phyloP scores from a whole-genome alignment of 37 sponge, comb jelly and placozoan species.

The Halisarca cf. caerulea region DNA sequence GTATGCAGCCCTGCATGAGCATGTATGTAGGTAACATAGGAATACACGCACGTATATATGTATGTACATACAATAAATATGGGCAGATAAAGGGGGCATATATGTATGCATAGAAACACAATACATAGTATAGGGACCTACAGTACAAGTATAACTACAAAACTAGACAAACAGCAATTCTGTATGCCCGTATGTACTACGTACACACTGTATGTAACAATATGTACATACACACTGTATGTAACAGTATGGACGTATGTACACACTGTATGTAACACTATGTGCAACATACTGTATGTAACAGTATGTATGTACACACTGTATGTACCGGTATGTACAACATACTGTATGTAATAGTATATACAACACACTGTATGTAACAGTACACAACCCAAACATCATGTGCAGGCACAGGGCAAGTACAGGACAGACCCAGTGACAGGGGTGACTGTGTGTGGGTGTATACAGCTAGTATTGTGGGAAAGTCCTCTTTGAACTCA shows the following conservation, averaged over 20 bases:
- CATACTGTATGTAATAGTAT: not conserved
- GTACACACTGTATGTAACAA: not conserved
- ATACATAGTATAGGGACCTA: not conserved
- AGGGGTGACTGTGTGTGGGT: no score
- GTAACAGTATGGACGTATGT: not conserved
- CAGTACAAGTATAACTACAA: no score
- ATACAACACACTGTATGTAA: not conserved
- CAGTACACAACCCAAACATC: no score
- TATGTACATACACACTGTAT: not conserved
- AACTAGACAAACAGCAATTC: no score
- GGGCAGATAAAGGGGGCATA: not conserved
- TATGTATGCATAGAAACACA: not conserved
- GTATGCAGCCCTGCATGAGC: no score
- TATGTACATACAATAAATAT: not conserved
- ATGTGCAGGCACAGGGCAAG: no score
- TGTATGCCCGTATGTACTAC: not conserved
- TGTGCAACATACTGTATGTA: not conserved
- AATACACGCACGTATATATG: no score
- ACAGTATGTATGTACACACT: not conserved
- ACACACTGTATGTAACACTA: not conserved
- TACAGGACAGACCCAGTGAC: no score
- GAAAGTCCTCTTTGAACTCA: no score
- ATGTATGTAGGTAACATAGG: no score
- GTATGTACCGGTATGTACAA: not conserved
- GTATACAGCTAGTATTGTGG: no score